Conservation (phyloP, 2,113 vertebrate species). For the Rhagologus leucostigma region DNA sequence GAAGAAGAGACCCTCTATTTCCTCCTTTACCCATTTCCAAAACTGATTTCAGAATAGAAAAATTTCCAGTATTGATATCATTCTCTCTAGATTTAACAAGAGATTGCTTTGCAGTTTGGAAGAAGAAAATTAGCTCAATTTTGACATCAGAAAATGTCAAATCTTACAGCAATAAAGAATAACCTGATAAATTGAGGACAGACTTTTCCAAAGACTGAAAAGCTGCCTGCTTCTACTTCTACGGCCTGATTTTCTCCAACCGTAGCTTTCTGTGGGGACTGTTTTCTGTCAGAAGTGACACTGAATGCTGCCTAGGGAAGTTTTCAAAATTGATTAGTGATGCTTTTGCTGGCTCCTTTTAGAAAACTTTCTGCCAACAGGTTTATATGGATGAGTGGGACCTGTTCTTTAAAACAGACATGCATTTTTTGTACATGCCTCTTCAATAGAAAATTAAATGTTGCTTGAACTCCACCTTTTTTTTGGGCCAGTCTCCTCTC, state of each 20-base stretch:
- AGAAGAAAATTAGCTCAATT: neutral
- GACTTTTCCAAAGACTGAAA: neutral
- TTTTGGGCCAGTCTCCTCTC: neutral
- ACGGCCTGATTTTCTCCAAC: neutral
- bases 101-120: neutral
- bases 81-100: neutral
- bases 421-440: neutral
- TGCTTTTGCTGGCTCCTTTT: neutral
- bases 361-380: neutral
- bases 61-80: neutral
- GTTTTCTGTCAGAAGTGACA: neutral
- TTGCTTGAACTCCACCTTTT: neutral
- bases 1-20: neutral
- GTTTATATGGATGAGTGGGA: neutral
- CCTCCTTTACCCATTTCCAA: neutral
- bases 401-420: neutral
- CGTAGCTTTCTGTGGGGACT: neutral
- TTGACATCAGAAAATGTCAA: neutral
- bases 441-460: neutral
- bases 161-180: neutral
- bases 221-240: neutral
- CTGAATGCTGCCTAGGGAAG: neutral
- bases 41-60: constrained; percentile 29
- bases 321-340: neutral
- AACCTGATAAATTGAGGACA: neutral